Conservation (phyloP, 2,888 invertebrate species). For the Therioaphis trifolii region DNA sequence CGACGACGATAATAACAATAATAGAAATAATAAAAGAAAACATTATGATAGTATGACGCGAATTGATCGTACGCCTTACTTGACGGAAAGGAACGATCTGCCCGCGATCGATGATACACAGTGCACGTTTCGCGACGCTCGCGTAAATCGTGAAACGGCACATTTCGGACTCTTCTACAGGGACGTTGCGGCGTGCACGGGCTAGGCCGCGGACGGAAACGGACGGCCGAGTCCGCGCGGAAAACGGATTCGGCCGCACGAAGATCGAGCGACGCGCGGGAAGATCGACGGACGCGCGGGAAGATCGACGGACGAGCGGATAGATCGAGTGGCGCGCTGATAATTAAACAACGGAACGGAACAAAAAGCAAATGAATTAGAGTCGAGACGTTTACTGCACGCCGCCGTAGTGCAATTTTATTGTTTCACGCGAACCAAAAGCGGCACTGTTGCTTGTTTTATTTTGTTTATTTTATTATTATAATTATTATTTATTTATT, state of each 20-base stretch:
- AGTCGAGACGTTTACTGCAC: no score
- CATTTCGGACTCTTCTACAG: not conserved
- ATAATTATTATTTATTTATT: no score
- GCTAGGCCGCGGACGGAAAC: not conserved
- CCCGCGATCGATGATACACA: no score
- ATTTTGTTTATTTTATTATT: no score
- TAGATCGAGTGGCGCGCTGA: not conserved
- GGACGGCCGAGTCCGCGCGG: not conserved
- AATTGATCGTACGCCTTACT: no score
- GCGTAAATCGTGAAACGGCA: constrained; percentile 40
- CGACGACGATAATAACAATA: no score
- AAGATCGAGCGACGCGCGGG: not conserved
- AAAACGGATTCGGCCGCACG: not conserved
- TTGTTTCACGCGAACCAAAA: not conserved
- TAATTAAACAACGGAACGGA: not conserved
- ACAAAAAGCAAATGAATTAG: no score
- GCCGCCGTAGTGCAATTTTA: not conserved
- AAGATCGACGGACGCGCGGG: not conserved
- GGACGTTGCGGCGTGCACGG: constrained; percentile 13
- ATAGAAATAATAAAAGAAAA: no score
- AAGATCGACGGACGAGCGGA: not conserved
- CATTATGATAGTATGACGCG: no score
- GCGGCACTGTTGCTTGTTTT: not conserved
- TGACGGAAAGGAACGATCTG: no score
- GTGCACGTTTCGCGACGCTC: not conserved